phyloP scores from a whole-genome alignment of 1,140 invertebrate genomes.

The Trialeurodes vaporariorum region DNA sequence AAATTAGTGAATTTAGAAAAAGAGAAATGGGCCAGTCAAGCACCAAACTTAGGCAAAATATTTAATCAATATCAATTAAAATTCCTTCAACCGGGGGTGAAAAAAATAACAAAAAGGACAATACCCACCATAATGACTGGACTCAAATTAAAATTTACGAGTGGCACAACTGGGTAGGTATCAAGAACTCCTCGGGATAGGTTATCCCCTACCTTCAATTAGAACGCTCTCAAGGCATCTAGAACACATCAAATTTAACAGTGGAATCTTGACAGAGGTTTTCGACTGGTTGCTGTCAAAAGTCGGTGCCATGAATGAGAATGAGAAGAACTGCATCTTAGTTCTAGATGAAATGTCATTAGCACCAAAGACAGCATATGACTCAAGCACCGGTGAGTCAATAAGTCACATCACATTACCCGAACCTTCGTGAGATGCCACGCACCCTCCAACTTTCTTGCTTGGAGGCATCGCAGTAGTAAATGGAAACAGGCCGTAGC shows the following conservation, averaged over 20 bases:
- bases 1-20: too few species aligned
- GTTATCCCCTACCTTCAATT: slow-evolving; percentile 14
- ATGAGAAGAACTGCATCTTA: slow-evolving; percentile 14
- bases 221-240: slow-evolving; percentile 17
- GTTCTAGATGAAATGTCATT: slow-evolving; percentile 18
- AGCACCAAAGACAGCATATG: slow-evolving; percentile 3
- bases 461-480: slow-evolving; percentile 2
- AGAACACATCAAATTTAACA: slow-evolving; percentile 14
- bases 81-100: too few species aligned
- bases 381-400: not conserved
- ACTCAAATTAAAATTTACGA: slow-evolving; percentile 16
- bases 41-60: too few species aligned
- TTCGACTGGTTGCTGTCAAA: slow-evolving; percentile 16
- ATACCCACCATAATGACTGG: slow-evolving; percentile 14
- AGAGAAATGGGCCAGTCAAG: too few species aligned
- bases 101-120: too few species aligned
- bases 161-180: slow-evolving; percentile 10
- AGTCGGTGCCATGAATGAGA: slow-evolving; percentile 9
- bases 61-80: too few species aligned
- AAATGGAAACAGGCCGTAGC: slow-evolving; percentile 8
- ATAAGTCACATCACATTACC: slow-evolving; percentile 4
- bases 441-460: slow-evolving; percentile 2
- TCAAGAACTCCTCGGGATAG: slow-evolving; percentile 14
- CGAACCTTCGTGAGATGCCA: not conserved
- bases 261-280: slow-evolving; percentile 14